phyloP scores from a whole-genome alignment of 2,888 invertebrate species.

The Temnothorax rugatulus region DNA sequence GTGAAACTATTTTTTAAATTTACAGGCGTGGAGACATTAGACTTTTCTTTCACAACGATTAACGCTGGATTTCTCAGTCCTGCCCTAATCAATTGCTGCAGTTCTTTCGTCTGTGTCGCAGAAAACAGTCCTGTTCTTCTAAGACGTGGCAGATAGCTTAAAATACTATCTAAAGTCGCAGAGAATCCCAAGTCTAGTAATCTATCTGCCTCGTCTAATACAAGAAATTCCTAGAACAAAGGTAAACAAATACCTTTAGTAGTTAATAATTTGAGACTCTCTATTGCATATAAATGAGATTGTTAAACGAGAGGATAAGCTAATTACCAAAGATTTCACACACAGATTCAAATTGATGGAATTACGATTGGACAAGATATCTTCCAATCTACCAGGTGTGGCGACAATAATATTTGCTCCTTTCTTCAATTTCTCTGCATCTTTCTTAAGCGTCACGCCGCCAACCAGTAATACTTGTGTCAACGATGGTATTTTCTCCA shows the following conservation, averaged over 20 bases:
- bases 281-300: neutral
- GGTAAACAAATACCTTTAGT: constrained; percentile 5
- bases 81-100: constrained; percentile 96
- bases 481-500: constrained; percentile 85
- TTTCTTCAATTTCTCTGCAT: constrained; percentile 90
- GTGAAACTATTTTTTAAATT: constrained; percentile 93
- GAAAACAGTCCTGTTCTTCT: constrained; percentile 99
- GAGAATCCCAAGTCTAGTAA: constrained; percentile 97
- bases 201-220: constrained; percentile 99
- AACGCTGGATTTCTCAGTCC: constrained; percentile 97
- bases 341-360: constrained; percentile 90
- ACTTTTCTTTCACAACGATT: constrained; percentile 96
- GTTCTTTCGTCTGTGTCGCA: constrained; percentile 98
- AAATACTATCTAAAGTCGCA: constrained; percentile 93
- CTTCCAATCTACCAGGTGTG: constrained; percentile 97
- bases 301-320: neutral
- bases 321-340: constrained; percentile 92
- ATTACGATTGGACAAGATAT: constrained; percentile 91
- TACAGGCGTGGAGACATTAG: constrained; percentile 91
- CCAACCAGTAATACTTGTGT: constrained; percentile 92
- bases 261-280: constrained; percentile 7
- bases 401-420: constrained; percentile 96
- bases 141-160: constrained; percentile 96
- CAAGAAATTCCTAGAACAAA: constrained; percentile 91
- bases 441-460: constrained; percentile 93